A percentile compares a stretch with the other conserved stretches of the same genome.
Evolutionary conservation across 2,888 invertebrate species (phyloP).

Genomic region (Amaurobius ferox): DNA sequence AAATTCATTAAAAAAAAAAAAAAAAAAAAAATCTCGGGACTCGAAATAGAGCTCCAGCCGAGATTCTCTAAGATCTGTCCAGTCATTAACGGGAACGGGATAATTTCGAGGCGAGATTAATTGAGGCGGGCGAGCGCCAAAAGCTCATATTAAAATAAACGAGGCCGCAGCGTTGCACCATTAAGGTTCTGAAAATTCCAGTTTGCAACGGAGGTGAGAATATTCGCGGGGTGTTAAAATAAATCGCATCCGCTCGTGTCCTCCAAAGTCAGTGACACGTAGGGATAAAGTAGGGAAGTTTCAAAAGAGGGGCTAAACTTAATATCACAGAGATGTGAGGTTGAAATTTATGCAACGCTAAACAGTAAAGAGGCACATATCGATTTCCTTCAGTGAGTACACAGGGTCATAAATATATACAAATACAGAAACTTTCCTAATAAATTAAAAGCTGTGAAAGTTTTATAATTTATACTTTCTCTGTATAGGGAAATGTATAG

Average conservation of each 20-base stretch:
- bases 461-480: too few relatives aligned
- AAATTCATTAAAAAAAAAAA: too few relatives aligned
- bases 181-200: not conserved
- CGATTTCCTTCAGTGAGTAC: too few relatives aligned
- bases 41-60: not conserved
- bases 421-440: too few relatives aligned
- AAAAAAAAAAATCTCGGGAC: not conserved
- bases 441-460: too few relatives aligned
- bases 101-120: conserved; percentile 1
- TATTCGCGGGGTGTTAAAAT: not conserved
- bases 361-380: too few relatives aligned
- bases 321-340: too few relatives aligned
- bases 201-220: not conserved
- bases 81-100: not conserved
- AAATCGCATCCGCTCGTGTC: not conserved
- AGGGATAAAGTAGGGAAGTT: not conserved
- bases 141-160: not conserved
- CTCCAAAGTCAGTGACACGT: not conserved
- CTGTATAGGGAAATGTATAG: too few relatives aligned
- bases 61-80: not conserved
- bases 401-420: too few relatives aligned
- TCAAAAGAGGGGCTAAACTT: not conserved
- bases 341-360: too few relatives aligned
- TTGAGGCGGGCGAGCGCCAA: not conserved
- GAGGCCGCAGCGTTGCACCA: not conserved